These are phyloP conservation scores for Chironomus striatipennis DNA, from an alignment of 1,140 invertebrate genomes.

Conservation along the genomic window DNA sequence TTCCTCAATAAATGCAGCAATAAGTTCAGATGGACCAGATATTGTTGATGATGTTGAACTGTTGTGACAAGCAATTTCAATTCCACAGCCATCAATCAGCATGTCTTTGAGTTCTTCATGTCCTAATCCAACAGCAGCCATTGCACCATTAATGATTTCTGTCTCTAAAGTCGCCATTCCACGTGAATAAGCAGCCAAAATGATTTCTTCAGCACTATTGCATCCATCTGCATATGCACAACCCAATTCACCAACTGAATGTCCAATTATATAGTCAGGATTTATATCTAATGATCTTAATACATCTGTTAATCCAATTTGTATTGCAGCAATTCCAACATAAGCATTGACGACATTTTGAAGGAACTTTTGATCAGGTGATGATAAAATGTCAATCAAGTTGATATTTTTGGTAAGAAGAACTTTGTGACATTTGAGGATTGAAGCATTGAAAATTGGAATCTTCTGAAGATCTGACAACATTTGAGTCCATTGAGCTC, in stretches of 20 bases:
- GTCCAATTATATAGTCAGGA: conserved; percentile 48
- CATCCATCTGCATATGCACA: conserved; percentile 70
- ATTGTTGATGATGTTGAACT: conserved; percentile 26
- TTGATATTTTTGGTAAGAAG: conserved; percentile 55
- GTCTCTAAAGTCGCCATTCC: conserved; percentile 61
- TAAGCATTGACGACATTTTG: conserved; percentile 40
- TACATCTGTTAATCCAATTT: conserved; percentile 68
- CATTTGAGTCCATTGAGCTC: conserved; percentile 62
- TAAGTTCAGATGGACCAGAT: conserved; percentile 37
- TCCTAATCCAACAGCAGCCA: conserved; percentile 58
- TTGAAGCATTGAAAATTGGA: conserved; percentile 54
- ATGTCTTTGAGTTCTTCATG: conserved; percentile 42
- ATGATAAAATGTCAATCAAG: conserved; percentile 55
- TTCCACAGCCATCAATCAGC: conserved; percentile 28
- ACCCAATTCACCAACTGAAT: conserved; percentile 61
- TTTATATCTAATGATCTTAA: conserved; percentile 52
- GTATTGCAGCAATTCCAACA: conserved; percentile 37
- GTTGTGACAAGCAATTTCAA: conserved; percentile 67
- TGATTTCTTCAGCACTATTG: conserved; percentile 59
- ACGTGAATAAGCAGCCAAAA: conserved; percentile 61
- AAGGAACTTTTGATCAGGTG: conserved; percentile 35
- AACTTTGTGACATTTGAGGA: conserved; percentile 51
- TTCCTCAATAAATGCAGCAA: conserved; percentile 47
- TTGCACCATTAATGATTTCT: conserved; percentile 52
- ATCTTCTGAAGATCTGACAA: conserved; percentile 51